These are phyloP conservation scores for Chalcosyrphus nemorum DNA, from an alignment of 2,888 invertebrate genomes.

Conservation along the genomic window DNA sequence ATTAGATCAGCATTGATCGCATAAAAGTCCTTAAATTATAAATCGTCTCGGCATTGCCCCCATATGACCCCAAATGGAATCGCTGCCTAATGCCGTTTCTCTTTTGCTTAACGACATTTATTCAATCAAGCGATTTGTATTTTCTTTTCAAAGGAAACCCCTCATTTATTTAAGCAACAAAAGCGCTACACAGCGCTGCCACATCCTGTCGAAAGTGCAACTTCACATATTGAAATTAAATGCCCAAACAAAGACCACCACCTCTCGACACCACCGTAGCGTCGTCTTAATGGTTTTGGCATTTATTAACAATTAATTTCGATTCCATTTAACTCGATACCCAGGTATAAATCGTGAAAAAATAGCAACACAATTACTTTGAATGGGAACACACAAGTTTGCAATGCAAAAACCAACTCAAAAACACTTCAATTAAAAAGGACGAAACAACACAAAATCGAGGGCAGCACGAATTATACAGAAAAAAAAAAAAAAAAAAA, in stretches of 20 bases:
- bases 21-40: too few species aligned
- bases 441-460: slow-evolving; percentile 45
- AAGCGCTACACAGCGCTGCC: background rate
- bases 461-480: slow-evolving; percentile 41
- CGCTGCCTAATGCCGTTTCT: too few species aligned
- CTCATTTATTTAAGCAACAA: background rate
- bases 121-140: too few species aligned
- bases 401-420: slow-evolving; percentile 47
- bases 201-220: slow-evolving; percentile 33
- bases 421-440: slow-evolving; percentile 65
- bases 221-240: slow-evolving; percentile 28
- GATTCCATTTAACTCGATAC: slow-evolving; percentile 54
- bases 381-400: slow-evolving; percentile 40
- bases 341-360: slow-evolving; percentile 44
- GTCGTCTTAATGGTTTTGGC: slow-evolving; percentile 40
- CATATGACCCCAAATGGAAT: too few species aligned
- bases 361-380: background rate
- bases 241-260: slow-evolving; percentile 21
- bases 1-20: too few species aligned
- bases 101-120: too few species aligned
- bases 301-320: slow-evolving; percentile 72
- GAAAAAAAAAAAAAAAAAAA: too few species aligned
- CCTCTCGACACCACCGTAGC: slow-evolving; percentile 35
- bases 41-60: too few species aligned
- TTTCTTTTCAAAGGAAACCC: background rate